A percentile compares a stretch with the other conserved stretches of the same genome.
These are phyloP conservation scores for Resseliella maxima DNA, from an alignment of 2,888 invertebrate genomes.

Conservation along the genomic window DNA sequence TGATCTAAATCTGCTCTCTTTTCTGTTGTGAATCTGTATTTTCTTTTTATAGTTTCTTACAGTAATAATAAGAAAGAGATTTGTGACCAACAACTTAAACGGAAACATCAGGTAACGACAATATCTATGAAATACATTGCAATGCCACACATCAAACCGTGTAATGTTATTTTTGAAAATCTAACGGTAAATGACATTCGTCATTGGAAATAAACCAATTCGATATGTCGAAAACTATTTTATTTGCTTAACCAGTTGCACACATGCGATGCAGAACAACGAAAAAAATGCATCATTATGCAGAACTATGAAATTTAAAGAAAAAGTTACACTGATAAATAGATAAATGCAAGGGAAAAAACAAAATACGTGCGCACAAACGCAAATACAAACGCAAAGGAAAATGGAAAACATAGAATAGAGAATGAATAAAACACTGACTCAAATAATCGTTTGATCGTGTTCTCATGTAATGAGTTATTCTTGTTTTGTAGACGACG, in stretches of 20 bases:
- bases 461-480: constrained; percentile 16
- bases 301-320: no score
- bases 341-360: no score
- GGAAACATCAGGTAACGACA: no score
- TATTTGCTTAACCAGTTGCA: constrained; percentile 16
- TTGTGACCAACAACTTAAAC: neutral
- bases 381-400: neutral
- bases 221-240: constrained; percentile 18
- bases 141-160: neutral
- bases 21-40: neutral
- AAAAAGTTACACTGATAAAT: no score
- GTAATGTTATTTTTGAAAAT: neutral
- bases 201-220: constrained; percentile 30
- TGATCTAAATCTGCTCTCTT: constrained; percentile 23
- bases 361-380: neutral
- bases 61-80: neutral
- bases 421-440: neutral
- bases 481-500: neutral
- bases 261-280: neutral
- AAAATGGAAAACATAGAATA: neutral
- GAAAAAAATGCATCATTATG: no score
- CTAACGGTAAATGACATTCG: constrained; percentile 43
- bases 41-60: neutral
- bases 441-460: constrained; percentile 4
- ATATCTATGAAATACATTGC: no score